phyloP scores from a whole-genome alignment of 2,113 vertebrate genomes.

The Cyprinodon brontotheroides region DNA sequence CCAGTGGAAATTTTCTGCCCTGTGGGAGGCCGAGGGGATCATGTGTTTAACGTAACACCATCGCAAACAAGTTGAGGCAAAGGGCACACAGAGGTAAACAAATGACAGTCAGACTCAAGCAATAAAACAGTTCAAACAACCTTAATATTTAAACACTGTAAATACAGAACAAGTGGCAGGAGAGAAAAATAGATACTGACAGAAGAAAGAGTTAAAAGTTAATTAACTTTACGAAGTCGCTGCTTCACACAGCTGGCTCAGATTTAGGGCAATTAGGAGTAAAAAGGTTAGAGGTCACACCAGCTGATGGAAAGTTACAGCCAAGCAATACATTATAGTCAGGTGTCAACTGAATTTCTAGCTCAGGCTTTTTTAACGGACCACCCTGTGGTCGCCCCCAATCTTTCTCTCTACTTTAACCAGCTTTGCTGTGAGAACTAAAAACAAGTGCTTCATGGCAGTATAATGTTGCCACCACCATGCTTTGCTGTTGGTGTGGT shows the following conservation, averaged over 20 bases:
- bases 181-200: neutral
- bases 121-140: slow-evolving; percentile 38
- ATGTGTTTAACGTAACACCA: slow-evolving; percentile 27
- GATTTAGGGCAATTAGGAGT: neutral
- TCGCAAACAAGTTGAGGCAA: slow-evolving; percentile 10
- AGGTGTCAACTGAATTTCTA: no score
- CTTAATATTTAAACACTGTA: neutral
- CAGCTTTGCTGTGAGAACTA: no score
- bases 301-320: no score
- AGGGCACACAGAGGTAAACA: slow-evolving; percentile 19
- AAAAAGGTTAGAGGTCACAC: slow-evolving; percentile 20
- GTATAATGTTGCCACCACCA: no score
- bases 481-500: no score
- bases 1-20: slow-evolving; percentile 7
- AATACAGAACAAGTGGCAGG: neutral
- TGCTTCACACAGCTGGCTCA: neutral
- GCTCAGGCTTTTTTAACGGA: no score
- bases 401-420: no score
- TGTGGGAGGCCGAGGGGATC: neutral
- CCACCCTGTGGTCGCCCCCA: no score
- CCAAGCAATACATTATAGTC: no score
- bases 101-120: slow-evolving; percentile 17
- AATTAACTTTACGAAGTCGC: neutral
- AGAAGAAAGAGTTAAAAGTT: neutral
- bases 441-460: no score